Evolutionary conservation across 2,113 vertebrate genomes (phyloP), one percentile per base, ranked within the genome.

Genomic region (Cyrtonyx montezumae): DNA sequence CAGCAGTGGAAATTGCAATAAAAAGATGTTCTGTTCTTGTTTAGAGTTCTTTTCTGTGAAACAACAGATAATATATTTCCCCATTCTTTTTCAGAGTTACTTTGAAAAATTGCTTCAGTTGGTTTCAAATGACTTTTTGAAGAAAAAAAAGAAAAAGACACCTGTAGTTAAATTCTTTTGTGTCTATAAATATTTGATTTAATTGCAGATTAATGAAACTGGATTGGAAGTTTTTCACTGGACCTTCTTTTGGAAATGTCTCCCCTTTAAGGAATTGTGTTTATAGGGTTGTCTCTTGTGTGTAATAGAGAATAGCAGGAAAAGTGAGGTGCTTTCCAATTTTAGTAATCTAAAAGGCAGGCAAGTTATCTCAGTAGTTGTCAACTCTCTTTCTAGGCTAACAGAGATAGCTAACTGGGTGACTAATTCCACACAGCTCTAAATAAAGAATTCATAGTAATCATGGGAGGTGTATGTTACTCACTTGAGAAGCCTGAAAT

Each of bases 21-120:
- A 94, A 56, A 94, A 95, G 95, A 81, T 13, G 49, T 53, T 91
- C 90, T 94, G 56, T 95, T 94, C 81, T 62, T 90, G 6, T 62
- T 94, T 88, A 42, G 45, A 80, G 14, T 59, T 89, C 6, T 62
- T 80, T 79, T 2, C 4, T 49, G 63, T 81, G 46, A 77, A 87
- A 77, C 34, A 87, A 58, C 20, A 69, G 74, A 40, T 61, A 73
- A 80, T 85, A 91, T 82, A 17, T 89, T 90, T 91, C 74, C 55
- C 63, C 2, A 0, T 11, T 15, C 28, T 83, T 51, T 88, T 91
- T 81, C 61, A 79, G 51, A 67, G 23, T 11, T 78, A 26, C 25
- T 75, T 62, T 79, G n/a, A 73, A 88, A 95, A 73, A 40, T 70
- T 59, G 8, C 51, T 83, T 87, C 58, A 13, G 25, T 36, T 84